Evolutionary conservation across 23 tunicate genomes (phyloP).

Genomic region (Ciona savignyi): DNA sequence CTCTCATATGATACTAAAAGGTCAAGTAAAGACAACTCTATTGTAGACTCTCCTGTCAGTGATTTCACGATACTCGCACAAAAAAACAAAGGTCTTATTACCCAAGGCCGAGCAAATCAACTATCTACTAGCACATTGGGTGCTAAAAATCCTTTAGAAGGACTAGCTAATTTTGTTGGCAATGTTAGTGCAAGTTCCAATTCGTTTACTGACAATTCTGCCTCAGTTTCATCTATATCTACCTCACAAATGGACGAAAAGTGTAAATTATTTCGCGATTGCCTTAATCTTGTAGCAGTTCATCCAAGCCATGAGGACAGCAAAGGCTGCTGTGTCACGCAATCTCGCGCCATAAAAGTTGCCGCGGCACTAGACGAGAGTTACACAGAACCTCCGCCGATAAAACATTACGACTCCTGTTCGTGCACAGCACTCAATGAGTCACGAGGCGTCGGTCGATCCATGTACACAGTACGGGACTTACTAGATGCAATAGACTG

Average conservation of each 20-base stretch:
- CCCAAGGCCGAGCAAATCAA: background rate
- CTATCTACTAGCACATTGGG: background rate
- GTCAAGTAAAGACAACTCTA: background rate
- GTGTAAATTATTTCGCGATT: background rate
- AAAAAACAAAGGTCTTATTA: background rate
- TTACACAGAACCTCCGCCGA: background rate
- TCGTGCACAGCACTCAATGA: conserved; percentile 26
- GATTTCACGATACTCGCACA: background rate
- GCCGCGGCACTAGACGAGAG: conserved; percentile 3
- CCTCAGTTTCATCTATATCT: background rate
- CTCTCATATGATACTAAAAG: background rate
- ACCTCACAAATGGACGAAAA: background rate
- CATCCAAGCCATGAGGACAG: background rate
- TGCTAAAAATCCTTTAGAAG: background rate
- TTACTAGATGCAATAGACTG: conserved; percentile 17
- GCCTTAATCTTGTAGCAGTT: background rate
- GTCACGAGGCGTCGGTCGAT: conserved; percentile 4
- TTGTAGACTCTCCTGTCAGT: background rate
- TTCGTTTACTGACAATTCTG: background rate
- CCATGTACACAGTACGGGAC: conserved; percentile 4
- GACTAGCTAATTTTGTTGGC: background rate
- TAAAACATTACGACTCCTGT: conserved; percentile 8
- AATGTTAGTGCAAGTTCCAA: background rate
- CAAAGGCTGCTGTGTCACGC: background rate
- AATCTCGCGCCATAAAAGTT: conserved; percentile 7